phyloP scores from a whole-genome alignment of 2,888 invertebrate genomes.

The Philopedon plagiatum region DNA sequence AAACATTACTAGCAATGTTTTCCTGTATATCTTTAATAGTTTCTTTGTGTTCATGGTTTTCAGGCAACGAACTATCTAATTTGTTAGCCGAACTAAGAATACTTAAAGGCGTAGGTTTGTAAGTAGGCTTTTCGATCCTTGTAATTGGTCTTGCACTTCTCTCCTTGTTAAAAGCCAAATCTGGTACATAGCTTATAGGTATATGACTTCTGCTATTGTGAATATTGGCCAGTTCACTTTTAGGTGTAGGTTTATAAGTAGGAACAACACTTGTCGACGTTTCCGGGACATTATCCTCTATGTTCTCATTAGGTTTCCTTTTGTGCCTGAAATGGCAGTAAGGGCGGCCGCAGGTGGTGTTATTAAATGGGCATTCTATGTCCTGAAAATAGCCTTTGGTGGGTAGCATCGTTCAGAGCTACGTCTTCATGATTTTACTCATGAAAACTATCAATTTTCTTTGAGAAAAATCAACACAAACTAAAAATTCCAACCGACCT shows the following conservation, averaged over 20 bases:
- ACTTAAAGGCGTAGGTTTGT: slow-evolving; percentile 67
- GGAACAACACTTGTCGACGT: slow-evolving; percentile 66
- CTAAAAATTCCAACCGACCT: slow-evolving; percentile 20
- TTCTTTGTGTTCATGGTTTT: slow-evolving; percentile 53
- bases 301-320: slow-evolving; percentile 75
- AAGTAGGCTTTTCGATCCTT: slow-evolving; percentile 62
- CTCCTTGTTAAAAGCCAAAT: slow-evolving; percentile 70
- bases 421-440: slow-evolving; percentile 28
- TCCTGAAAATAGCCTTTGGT: slow-evolving; percentile 91
- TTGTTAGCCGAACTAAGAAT: slow-evolving; percentile 62
- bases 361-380: slow-evolving; percentile 88
- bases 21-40: slow-evolving; percentile 59
- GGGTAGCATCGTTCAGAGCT: slow-evolving; percentile 80
- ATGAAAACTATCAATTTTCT: slow-evolving; percentile 16
- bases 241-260: slow-evolving; percentile 69
- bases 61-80: slow-evolving; percentile 49
- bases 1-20: slow-evolving; percentile 59
- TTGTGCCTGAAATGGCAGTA: slow-evolving; percentile 94
- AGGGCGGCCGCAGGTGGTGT: slow-evolving; percentile 87
- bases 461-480: slow-evolving; percentile 31
- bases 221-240: slow-evolving; percentile 68
- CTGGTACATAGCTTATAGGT: slow-evolving; percentile 71
- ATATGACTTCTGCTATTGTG: slow-evolving; percentile 66
- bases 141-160: slow-evolving; percentile 62
- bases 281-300: slow-evolving; percentile 67